Base-by-base conservation (phyloP, 2,113 vertebrate species). In the Benitochromis conjunctus region DNA sequence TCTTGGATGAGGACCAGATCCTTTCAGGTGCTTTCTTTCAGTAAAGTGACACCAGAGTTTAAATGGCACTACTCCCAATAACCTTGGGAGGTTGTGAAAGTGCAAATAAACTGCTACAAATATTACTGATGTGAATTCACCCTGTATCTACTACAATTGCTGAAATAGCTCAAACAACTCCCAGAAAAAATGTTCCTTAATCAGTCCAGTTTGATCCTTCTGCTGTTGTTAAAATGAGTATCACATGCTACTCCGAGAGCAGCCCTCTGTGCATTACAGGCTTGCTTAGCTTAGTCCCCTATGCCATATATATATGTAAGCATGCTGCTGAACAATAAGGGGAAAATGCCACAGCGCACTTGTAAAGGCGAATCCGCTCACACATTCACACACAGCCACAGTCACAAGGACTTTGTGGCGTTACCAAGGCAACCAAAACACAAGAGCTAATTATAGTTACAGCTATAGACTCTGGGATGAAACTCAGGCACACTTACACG, bases 381-480 rank as follows among this genome's bases (percentile, higher is more conserved):
- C 82, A 86, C 18, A 60, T 16, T 57, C 60, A 79, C 85, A 83
- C 57, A 74, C 51, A 81, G 5, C 3, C 80, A 85, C 60, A 86
- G 51, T 60, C 86, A 48, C 84, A 90, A 66, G 53, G 84, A 91
- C 82, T 90, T 85, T 84, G 87, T 86, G 64, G 79, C 6, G 92
- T 89, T 93, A 91, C 92, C 93, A 91, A 89, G 91, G 93, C 93
- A 95, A 95, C 93, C 84, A 82, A 92, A 93, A 90, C 84, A 93
- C 83, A 90, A 82, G 83, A 79, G 90, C 92, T 94, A 95, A 94
- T 94, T 94, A 95, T 93, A 94, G 93, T 86, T 62, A 69, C 87
- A 86, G 83, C 82, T 91, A 83, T 84, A 89, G 90, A 93, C 77
- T 89, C 79, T 26, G 79, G 71, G 81, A 86, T 82, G 81, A 83